A percentile compares a stretch with the other conserved stretches of the same genome.
These are phyloP conservation scores for Melipona beecheii DNA, from an alignment of 2,888 invertebrate genomes.

Conservation along the genomic window DNA sequence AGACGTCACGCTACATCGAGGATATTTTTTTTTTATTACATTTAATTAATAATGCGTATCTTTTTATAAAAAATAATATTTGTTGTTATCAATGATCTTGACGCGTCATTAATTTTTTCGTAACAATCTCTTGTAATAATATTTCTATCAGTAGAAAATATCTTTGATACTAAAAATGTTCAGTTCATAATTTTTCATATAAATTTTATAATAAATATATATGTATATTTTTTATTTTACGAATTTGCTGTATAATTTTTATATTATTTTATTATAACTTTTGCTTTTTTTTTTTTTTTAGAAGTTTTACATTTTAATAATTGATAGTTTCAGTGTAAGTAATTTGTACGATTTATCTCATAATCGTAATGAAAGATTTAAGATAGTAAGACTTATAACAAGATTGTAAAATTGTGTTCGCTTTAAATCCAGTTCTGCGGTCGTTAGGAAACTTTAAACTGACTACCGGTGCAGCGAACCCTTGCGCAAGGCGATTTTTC, in stretches of 20 bases:
- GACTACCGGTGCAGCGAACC: slow-evolving; percentile 29
- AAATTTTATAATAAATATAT: background rate
- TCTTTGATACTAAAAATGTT: background rate
- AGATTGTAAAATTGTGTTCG: slow-evolving; percentile 31
- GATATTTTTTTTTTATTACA: slow-evolving; percentile 11
- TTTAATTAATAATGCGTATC: background rate
- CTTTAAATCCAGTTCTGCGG: slow-evolving; percentile 48
- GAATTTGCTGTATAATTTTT: background rate
- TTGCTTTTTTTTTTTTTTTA: background rate
- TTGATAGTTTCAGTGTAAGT: background rate
- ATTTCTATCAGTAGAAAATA: background rate
- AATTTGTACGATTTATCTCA: background rate
- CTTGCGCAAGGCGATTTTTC: slow-evolving; percentile 56
- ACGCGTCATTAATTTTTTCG: background rate
- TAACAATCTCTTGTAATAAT: background rate
- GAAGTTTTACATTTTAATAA: background rate
- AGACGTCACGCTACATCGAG: slow-evolving; percentile 46
- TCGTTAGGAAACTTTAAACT: slow-evolving; percentile 49
- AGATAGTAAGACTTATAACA: slow-evolving; percentile 22
- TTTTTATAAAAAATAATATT: background rate
- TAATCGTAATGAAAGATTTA: background rate
- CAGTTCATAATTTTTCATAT: background rate
- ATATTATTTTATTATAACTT: background rate
- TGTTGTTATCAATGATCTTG: background rate
- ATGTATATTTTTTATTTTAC: background rate